Conservation (phyloP, 2,888 invertebrate species). For the Drosophila merina region DNA sequence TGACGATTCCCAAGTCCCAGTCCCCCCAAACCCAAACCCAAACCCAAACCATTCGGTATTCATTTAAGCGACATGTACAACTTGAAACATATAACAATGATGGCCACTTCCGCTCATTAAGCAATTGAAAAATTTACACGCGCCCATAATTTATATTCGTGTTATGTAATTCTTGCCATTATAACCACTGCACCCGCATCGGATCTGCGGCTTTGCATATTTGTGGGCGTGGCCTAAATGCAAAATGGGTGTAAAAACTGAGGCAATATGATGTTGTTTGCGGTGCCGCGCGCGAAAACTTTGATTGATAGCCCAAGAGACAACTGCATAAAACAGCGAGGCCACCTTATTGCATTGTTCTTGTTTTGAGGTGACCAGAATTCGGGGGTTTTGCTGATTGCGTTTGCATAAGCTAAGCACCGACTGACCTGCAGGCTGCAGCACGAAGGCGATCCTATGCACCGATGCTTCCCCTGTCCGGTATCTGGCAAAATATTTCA, state of each 20-base stretch:
- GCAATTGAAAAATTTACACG: conserved; percentile 74
- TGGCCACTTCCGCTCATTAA: conserved; percentile 76
- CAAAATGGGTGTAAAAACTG: conserved; percentile 26
- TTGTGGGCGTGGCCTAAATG: conserved; percentile 21
- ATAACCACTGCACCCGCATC: conserved; percentile 27
- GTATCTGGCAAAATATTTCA: conserved; percentile 47
- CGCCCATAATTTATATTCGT: conserved; percentile 61
- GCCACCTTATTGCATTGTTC: conserved; percentile 24
- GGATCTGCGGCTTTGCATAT: conserved; percentile 37
- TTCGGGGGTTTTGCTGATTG: conserved; percentile 32
- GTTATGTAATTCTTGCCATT: conserved; percentile 34
- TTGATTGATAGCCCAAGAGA: conserved; percentile 42
- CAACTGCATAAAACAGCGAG: background rate
- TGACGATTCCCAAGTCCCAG: conserved; percentile 7
- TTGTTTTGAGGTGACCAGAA: conserved; percentile 24
- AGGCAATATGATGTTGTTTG: conserved; percentile 26
- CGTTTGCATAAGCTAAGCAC: conserved; percentile 41
- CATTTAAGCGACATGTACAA: conserved; percentile 57
- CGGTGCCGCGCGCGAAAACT: conserved; percentile 5
- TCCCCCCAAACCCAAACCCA: background rate
- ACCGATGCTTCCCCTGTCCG: background rate
- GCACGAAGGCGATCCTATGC: background rate
- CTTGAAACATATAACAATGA: conserved; percentile 65
- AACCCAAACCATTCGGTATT: conserved; percentile 33
- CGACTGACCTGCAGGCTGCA: conserved; percentile 5